Conservation (phyloP, 2,888 invertebrate species). For the Axea sp. region DNA sequence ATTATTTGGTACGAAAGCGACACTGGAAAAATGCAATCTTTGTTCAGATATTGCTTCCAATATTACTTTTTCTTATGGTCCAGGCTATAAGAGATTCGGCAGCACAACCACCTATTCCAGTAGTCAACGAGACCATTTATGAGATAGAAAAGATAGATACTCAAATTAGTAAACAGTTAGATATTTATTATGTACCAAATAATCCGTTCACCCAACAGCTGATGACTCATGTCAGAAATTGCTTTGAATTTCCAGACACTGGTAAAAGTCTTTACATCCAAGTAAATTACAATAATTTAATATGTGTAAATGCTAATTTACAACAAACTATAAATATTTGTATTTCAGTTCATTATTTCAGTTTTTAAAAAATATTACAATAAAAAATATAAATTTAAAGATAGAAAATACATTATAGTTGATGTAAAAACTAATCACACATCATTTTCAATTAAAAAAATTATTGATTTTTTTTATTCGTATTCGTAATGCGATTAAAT, state of each 20-base stretch:
- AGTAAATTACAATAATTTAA: no score
- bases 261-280: constrained; percentile 67
- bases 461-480: no score
- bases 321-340: no score
- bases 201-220: constrained; percentile 63
- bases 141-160: constrained; percentile 47
- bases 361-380: no score
- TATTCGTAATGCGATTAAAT: no score
- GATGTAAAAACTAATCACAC: no score
- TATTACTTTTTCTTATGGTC: constrained; percentile 69
- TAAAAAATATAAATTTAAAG: no score
- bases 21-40: constrained; percentile 73
- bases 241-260: constrained; percentile 64
- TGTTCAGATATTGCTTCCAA: constrained; percentile 71
- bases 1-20: constrained; percentile 72
- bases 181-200: constrained; percentile 72
- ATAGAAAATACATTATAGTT: no score
- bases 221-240: constrained; percentile 67
- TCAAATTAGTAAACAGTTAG: constrained; percentile 24
- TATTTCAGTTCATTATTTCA: no score
- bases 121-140: constrained; percentile 68
- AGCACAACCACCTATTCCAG: constrained; percentile 61
- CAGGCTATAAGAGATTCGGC: constrained; percentile 70
- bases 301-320: no score
- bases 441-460: no score